Evolutionary conservation across 2,797 vertebrate species (phyloP), one percentile per base, ranked within the genome.

Genomic region (Hydrophis major): DNA sequence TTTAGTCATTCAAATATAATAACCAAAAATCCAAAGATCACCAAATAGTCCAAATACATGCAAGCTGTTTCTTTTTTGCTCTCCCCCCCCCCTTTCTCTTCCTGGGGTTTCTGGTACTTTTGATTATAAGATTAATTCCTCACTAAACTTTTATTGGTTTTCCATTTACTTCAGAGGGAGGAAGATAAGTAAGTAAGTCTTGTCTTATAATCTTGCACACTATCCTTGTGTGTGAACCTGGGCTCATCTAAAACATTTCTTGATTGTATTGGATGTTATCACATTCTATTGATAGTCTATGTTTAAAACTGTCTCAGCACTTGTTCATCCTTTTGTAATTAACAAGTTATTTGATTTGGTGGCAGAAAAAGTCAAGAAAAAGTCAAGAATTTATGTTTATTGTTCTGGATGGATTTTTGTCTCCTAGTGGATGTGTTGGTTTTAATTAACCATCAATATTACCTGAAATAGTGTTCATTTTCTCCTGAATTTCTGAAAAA

Each of bases 231-330:
- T 95, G 94, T 95, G 97, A 97, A 94, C 92, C 90, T 95, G 93
- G 96, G 92, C 93, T 96, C 90, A 94, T 94, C 92, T 97, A 94
- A 96, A 96, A 95, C 96, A 88, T 97, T 97, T 96, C 94, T 94
- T 97, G 94, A 94, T 94, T 96, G 57, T 96, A 94, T 95, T 97
- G 96, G 92, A 96, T 96, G 93, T 94, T 97, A 97, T 96, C 95
- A 95, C 91, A 96, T 96, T 88, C 89, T 96, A 94, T 95, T 95
- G 93, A 96, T 93, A n/a, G 57, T 89, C 87, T 94, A 32, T 94
- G 90, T 95, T 94, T 93, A 94, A 91, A 93, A 86, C 59, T 96
- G 93, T 96, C 96, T 97, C 96, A 0, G 25, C 94, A 92, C 69
- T 86, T 95, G 83, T 94, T 97, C 93, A 97, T 96, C 88, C 90